Conservation (phyloP, 2,113 vertebrate genomes). For the Xenotilapia flavipinnis region DNA sequence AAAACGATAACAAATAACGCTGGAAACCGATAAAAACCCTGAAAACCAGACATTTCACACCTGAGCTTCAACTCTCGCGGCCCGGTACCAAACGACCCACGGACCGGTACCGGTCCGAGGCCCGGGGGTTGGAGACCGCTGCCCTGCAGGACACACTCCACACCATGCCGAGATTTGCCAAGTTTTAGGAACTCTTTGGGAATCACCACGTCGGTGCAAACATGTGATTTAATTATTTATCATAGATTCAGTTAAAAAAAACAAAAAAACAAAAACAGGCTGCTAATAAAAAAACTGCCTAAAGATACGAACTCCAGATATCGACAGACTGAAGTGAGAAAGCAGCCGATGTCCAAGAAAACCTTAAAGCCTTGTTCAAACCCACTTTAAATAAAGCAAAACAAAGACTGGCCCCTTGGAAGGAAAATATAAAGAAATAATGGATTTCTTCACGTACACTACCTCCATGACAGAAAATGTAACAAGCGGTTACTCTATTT, state of each 20-base stretch:
- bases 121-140: too few species aligned
- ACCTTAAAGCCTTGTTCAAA: background rate
- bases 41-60: too few species aligned
- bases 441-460: background rate
- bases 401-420: background rate
- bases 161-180: background rate
- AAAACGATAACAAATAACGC: too few species aligned
- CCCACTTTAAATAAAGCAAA: background rate
- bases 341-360: background rate
- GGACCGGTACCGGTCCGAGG: too few species aligned
- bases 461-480: background rate
- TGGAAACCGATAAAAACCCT: too few species aligned
- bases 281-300: background rate
- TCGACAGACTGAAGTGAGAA: background rate
- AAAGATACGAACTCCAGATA: background rate
- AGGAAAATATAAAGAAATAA: background rate
- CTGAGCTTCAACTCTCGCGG: too few species aligned
- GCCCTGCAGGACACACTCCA: background rate
- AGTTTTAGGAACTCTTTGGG: background rate
- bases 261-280: accelerated
- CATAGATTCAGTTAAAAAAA: background rate
- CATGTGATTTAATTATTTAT: background rate
- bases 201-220: background rate
- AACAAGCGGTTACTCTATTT: background rate
- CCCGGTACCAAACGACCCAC: too few species aligned